Evolutionary conservation across 2,113 vertebrate genomes (phyloP).

Genomic region (Pheucticus melanocephalus): DNA sequence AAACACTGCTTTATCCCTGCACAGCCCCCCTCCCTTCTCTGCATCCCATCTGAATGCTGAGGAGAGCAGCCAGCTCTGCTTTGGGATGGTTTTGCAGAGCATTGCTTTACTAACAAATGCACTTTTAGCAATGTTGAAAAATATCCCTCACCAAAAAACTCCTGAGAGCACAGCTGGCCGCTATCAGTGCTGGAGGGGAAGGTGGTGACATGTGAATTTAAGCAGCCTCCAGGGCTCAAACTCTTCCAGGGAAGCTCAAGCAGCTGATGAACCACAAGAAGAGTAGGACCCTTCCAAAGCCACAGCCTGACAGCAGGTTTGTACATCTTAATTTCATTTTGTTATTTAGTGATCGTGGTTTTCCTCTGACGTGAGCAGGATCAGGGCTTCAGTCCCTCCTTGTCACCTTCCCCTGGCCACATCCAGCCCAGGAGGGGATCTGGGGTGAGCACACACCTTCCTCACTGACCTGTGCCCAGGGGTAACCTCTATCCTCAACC

Average conservation of each 20-base stretch:
- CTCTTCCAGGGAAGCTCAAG: neutral
- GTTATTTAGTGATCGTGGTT: neutral
- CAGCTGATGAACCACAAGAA: neutral
- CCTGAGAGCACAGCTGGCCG: neutral
- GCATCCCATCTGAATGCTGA: neutral
- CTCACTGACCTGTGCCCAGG: neutral
- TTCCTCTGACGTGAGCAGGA: neutral
- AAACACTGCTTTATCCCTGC: neutral
- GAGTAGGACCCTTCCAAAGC: neutral
- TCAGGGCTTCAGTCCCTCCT: neutral
- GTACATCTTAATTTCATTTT: neutral
- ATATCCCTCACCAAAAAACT: neutral
- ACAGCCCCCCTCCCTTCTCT: neutral
- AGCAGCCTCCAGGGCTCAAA: neutral
- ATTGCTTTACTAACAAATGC: neutral
- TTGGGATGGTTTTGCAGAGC: neutral
- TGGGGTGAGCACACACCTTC: neutral
- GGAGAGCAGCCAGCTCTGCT: neutral
- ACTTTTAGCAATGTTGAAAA: neutral
- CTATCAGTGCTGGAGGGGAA: neutral
- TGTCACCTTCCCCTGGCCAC: neutral
- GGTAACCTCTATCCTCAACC: neutral
- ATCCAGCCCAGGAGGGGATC: neutral
- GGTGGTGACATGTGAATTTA: neutral
- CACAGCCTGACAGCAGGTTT: neutral